These are phyloP conservation scores for Periophthalmodon schlosseri DNA, from an alignment of 2,113 vertebrate genomes.

Conservation along the genomic window DNA sequence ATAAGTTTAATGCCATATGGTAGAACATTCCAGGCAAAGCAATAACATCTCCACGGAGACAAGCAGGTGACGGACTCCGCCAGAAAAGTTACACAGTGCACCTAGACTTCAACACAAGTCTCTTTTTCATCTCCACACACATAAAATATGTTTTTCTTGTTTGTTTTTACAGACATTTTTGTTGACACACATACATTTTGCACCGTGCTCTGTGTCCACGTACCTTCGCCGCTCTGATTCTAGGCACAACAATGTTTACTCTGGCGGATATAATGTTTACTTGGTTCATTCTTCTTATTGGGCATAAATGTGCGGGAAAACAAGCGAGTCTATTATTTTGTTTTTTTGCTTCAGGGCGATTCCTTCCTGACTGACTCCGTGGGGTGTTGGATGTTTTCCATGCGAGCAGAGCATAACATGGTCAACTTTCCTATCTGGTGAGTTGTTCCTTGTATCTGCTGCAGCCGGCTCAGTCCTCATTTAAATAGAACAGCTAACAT, in stretches of 20 bases:
- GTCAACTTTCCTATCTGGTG: slow-evolving; percentile 2
- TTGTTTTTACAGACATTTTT: neutral
- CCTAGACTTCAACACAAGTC: neutral
- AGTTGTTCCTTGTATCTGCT: slow-evolving; percentile 2
- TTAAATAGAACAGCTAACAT: slow-evolving; percentile 3
- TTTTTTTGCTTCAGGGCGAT: neutral
- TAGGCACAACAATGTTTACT: neutral
- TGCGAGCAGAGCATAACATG: neutral
- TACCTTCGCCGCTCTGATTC: neutral
- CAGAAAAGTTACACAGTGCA: too few relatives aligned
- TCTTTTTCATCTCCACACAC: neutral
- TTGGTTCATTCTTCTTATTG: neutral
- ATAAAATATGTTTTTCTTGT: neutral
- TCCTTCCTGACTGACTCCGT: slow-evolving; percentile 1
- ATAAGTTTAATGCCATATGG: neutral
- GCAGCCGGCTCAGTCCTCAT: neutral
- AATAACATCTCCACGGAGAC: too few relatives aligned
- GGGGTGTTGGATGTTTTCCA: neutral
- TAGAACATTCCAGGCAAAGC: neutral
- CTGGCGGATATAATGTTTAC: neutral
- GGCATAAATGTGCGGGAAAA: neutral
- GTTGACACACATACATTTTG: neutral
- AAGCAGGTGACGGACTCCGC: neutral
- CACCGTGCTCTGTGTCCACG: neutral
- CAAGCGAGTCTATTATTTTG: neutral